These are phyloP conservation scores for Danio aesculapii DNA, from an alignment of 2,797 vertebrate species.

Conservation along the genomic window DNA sequence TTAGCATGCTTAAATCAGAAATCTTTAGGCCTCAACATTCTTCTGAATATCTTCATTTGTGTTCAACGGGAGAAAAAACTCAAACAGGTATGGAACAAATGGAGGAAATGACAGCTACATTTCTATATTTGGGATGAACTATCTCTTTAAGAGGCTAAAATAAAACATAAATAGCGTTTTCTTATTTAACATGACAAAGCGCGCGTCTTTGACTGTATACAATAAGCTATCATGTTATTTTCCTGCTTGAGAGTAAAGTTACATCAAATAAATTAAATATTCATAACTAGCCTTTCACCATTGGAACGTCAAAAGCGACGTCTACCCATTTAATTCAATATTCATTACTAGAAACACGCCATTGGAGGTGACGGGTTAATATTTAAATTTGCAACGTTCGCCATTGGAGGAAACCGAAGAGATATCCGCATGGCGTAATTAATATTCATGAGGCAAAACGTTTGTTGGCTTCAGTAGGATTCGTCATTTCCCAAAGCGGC, in stretches of 20 bases:
- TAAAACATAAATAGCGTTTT: not conserved
- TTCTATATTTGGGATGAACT: too few species aligned
- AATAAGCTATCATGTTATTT: not conserved
- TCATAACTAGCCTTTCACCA: not conserved
- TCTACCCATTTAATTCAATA: not conserved
- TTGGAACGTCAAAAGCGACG: not conserved
- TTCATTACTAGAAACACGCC: not conserved
- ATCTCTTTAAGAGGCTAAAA: not conserved
- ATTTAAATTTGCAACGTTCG: not conserved
- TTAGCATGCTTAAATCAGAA: too few species aligned
- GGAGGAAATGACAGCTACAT: too few species aligned
- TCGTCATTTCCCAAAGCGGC: slow-evolving; percentile 41
- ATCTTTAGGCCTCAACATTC: too few species aligned
- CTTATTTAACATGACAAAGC: not conserved
- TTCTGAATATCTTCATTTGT: too few species aligned
- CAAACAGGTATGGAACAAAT: too few species aligned
- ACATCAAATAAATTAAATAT: not conserved
- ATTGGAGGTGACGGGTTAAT: not conserved
- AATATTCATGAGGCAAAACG: slow-evolving; percentile 30
- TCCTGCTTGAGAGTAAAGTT: slow-evolving; percentile 46
- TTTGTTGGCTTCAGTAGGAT: not conserved
- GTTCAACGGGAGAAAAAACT: too few species aligned
- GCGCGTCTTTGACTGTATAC: not conserved
- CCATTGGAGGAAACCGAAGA: not conserved
- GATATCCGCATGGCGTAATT: not conserved